phyloP scores from a whole-genome alignment of 2,797 vertebrate genomes.

The Pelodytes ibericus region DNA sequence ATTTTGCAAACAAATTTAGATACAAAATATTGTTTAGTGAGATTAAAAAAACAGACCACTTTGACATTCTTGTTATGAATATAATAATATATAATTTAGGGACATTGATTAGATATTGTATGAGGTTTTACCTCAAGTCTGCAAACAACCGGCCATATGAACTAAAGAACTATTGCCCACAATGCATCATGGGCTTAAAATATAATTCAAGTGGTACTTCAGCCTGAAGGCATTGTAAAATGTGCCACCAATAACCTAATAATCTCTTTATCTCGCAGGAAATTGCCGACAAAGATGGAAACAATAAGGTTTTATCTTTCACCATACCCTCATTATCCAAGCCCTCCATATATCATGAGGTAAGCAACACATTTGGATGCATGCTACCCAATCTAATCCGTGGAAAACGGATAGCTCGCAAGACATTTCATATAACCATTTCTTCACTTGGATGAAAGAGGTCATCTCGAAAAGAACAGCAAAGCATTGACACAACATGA shows the following conservation, averaged over 20 bases:
- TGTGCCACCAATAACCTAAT: not conserved
- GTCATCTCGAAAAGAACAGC: no score
- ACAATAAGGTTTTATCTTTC: conserved; percentile 95
- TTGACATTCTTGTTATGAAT: no score
- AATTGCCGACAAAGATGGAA: conserved; percentile 98
- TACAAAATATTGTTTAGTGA: no score
- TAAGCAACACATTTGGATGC: conserved; percentile 63
- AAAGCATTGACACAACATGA: no score
- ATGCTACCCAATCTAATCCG: not conserved
- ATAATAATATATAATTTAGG: no score
- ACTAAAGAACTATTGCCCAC: not conserved
- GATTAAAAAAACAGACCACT: no score
- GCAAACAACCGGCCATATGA: not conserved
- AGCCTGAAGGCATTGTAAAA: not conserved
- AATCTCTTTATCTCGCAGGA: conserved; percentile 76
- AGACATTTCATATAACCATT: not conserved
- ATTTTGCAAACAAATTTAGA: no score
- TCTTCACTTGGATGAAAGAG: not conserved
- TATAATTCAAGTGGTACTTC: not conserved
- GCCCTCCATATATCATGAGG: conserved; percentile 98
- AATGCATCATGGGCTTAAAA: not conserved
- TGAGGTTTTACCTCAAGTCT: not conserved
- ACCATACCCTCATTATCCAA: conserved; percentile 97
- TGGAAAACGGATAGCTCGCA: not conserved
- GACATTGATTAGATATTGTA: not conserved